These are phyloP conservation scores for Crocallis elinguaria DNA, from an alignment of 2,888 invertebrate genomes.

Conservation along the genomic window DNA sequence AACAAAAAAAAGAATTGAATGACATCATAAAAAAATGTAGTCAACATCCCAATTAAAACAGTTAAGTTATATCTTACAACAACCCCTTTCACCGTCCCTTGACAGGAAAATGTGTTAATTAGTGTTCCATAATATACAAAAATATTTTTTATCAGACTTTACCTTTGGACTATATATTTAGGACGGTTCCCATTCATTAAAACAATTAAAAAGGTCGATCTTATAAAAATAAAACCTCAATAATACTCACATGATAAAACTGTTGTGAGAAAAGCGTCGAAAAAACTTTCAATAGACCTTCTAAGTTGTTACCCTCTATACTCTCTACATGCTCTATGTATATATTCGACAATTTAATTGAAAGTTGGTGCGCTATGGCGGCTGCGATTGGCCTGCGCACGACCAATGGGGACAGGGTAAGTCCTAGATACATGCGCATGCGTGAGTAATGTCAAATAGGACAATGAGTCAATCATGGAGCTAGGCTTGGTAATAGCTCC, in stretches of 20 bases:
- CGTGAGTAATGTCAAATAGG: conserved; percentile 56
- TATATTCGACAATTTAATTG: conserved; percentile 53
- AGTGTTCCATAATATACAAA: conserved; percentile 3
- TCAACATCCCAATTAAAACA: too few relatives aligned
- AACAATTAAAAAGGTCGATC: too few relatives aligned
- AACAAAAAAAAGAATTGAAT: too few relatives aligned
- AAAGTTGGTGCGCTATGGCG: conserved; percentile 65
- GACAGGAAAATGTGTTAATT: conserved; percentile 36
- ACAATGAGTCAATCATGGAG: conserved; percentile 13
- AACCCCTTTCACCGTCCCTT: conserved; percentile 25
- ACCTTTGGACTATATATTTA: too few relatives aligned
- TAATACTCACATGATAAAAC: too few relatives aligned
- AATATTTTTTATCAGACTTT: not conserved
- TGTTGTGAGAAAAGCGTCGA: too few relatives aligned
- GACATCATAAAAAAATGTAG: too few relatives aligned
- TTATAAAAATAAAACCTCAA: too few relatives aligned
- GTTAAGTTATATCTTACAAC: conserved; percentile 8
- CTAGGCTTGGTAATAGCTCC: too few relatives aligned
- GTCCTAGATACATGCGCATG: conserved; percentile 58
- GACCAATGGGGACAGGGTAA: conserved; percentile 55
- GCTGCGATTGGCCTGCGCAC: conserved; percentile 55
- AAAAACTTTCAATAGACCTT: not conserved
- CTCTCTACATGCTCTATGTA: conserved; percentile 47
- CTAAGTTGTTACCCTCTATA: not conserved
- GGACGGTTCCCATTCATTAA: too few relatives aligned